These are phyloP conservation scores for Cyclina sinensis DNA, from an alignment of 1,140 invertebrate species.

Conservation along the genomic window DNA sequence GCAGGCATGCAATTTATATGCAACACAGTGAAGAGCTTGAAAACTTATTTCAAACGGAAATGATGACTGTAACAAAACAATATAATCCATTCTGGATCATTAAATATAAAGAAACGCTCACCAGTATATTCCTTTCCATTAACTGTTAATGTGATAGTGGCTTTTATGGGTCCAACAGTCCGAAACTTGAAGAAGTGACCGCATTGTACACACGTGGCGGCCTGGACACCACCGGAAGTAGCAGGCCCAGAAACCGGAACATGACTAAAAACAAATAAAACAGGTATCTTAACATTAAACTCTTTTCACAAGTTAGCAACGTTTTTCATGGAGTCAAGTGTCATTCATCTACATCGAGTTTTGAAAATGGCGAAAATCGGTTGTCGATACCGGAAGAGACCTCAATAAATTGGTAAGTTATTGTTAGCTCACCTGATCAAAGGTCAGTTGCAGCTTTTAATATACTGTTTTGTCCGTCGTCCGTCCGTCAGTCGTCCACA, in stretches of 20 bases:
- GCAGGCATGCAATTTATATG: no score
- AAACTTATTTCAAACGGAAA: no score
- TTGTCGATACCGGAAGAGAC: background rate
- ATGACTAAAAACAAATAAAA: slow-evolving; percentile 39
- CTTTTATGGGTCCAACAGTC: slow-evolving; percentile 58
- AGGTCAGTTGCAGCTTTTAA: no score
- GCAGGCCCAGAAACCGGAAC: background rate
- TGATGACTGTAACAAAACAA: no score
- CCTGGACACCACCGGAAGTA: slow-evolving; percentile 1
- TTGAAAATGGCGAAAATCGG: background rate
- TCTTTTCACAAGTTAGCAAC: no score
- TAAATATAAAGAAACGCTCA: slow-evolving; percentile 33
- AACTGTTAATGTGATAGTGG: slow-evolving; percentile 64
- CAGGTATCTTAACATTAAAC: background rate
- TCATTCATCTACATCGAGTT: background rate
- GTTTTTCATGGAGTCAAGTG: no score
- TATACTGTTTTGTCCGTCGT: no score
- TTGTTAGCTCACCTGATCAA: no score
- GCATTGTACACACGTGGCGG: slow-evolving; percentile 65
- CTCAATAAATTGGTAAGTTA: background rate
- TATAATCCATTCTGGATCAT: no score
- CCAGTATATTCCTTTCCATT: slow-evolving; percentile 73
- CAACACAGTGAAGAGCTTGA: background rate
- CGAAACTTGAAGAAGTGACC: slow-evolving; percentile 78
- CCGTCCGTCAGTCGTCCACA: no score